A percentile compares a stretch with the other conserved stretches of the same genome.
These are phyloP conservation scores for Gastrophysa polygoni DNA, from an alignment of 2,888 invertebrate species.

Conservation along the genomic window DNA sequence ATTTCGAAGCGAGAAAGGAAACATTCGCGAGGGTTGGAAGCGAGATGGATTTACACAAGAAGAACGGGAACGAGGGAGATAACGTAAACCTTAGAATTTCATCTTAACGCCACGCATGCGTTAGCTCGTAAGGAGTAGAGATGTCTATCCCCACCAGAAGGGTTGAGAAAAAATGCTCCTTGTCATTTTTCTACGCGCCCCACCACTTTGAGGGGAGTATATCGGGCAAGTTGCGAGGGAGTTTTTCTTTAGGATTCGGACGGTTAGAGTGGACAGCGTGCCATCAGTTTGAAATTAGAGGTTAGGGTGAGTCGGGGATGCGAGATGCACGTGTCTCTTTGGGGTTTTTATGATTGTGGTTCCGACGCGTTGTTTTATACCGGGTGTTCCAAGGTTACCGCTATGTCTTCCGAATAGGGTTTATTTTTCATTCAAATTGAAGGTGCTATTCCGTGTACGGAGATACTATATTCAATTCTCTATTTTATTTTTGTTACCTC, in stretches of 20 bases:
- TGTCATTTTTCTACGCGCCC: conserved; percentile 54
- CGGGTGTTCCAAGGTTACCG: conserved; percentile 21
- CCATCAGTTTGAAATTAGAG: conserved; percentile 30
- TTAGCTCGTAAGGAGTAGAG: conserved; percentile 55
- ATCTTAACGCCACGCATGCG: conserved; percentile 57
- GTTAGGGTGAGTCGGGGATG: conserved; percentile 26
- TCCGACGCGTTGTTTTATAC: conserved; percentile 21
- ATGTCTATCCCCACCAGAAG: conserved; percentile 51
- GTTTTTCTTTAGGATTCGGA: conserved; percentile 33
- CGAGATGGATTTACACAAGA: conserved; percentile 52
- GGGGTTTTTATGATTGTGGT: conserved; percentile 27
- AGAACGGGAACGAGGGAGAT: conserved; percentile 50
- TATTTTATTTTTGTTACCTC: too few relatives aligned
- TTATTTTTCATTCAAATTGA: too few relatives aligned
- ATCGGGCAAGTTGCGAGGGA: conserved; percentile 36
- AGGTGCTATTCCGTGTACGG: too few relatives aligned
- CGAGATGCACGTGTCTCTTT: conserved; percentile 29
- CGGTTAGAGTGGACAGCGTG: conserved; percentile 33
- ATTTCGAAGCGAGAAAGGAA: conserved; percentile 48
- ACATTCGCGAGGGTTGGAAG: conserved; percentile 52
- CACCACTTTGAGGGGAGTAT: conserved; percentile 42
- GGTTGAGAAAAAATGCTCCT: conserved; percentile 53
- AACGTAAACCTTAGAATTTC: conserved; percentile 56
- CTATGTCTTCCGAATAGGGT: conserved; percentile 8
- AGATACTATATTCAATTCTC: too few relatives aligned